Percentiles rank a stretch among this genome's conserved stretches.
Evolutionary conservation across 1,140 invertebrate species (phyloP).

Genomic region (Acromyrmex charruanus): DNA sequence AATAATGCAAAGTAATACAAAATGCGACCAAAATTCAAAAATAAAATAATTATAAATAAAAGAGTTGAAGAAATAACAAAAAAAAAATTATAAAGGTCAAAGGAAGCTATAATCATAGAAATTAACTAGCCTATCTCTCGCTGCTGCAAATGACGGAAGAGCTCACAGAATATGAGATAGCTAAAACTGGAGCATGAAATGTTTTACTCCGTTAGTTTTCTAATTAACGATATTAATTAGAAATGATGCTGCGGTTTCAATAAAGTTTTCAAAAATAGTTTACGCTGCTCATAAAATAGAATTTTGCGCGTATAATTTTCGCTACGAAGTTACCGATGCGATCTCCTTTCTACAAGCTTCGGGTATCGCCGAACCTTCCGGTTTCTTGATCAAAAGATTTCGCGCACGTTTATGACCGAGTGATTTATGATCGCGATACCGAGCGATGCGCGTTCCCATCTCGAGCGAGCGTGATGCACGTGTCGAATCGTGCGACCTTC

Average conservation of each 20-base stretch:
- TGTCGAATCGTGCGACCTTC: conserved; percentile 58
- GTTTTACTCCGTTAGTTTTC: neutral
- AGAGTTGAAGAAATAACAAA: no score
- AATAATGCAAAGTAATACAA: no score
- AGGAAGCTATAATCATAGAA: no score
- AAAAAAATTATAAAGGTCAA: no score
- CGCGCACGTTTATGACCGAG: conserved; percentile 44
- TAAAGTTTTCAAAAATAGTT: neutral
- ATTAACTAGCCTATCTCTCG: no score
- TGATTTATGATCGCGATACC: conserved; percentile 53
- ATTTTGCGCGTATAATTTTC: neutral
- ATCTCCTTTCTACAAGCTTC: conserved; percentile 8
- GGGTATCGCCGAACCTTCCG: conserved; percentile 8
- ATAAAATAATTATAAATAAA: no score
- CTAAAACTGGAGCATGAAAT: neutral
- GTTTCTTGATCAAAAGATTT: conserved; percentile 53
- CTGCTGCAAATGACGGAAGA: no score
- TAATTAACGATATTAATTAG: neutral
- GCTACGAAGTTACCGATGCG: neutral
- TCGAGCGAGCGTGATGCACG: conserved; percentile 43
- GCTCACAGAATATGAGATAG: neutral
- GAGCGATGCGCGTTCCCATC: conserved; percentile 48
- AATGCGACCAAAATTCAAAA: no score
- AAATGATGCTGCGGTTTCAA: neutral
- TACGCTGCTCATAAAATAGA: neutral